Evolutionary conservation across 2,888 invertebrate genomes (phyloP).

Genomic region (Morpho achilles): DNA sequence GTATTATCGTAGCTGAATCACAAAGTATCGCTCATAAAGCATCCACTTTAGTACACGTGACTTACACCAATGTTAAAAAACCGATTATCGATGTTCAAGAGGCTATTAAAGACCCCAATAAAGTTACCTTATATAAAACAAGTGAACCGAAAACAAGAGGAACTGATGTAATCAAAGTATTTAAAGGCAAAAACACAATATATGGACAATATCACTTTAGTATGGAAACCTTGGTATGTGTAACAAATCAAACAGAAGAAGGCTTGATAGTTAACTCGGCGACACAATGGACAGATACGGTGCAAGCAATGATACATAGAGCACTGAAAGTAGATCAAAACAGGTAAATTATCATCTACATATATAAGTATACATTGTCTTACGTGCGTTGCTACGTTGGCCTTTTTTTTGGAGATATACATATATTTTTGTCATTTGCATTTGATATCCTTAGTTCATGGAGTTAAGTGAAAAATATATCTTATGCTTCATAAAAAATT

Average conservation of each 20-base stretch:
- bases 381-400: no score
- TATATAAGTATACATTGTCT: no score
- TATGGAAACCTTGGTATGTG: slow-evolving; percentile 83
- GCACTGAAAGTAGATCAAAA: slow-evolving; percentile 77
- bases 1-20: slow-evolving; percentile 77
- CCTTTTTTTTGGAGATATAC: no score
- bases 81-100: slow-evolving; percentile 43
- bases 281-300: slow-evolving; percentile 79
- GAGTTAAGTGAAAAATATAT: no score
- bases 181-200: slow-evolving; percentile 70
- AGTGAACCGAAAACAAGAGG: slow-evolving; percentile 43
- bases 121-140: slow-evolving; percentile 29
- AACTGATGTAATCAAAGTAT: slow-evolving; percentile 52
- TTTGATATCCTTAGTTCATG: no score
- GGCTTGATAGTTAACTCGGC: slow-evolving; percentile 81
- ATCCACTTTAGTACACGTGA: slow-evolving; percentile 74
- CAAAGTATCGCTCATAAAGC: slow-evolving; percentile 75
- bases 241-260: slow-evolving; percentile 83
- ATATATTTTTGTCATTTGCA: no score
- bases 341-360: slow-evolving; percentile 54
- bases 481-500: no score
- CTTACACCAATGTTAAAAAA: slow-evolving; percentile 58
- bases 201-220: slow-evolving; percentile 84
- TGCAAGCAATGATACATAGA: slow-evolving; percentile 74
- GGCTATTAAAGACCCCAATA: slow-evolving; percentile 37